phyloP scores from a whole-genome alignment of 2,888 invertebrate genomes.

The Pristionchus mayeri region DNA sequence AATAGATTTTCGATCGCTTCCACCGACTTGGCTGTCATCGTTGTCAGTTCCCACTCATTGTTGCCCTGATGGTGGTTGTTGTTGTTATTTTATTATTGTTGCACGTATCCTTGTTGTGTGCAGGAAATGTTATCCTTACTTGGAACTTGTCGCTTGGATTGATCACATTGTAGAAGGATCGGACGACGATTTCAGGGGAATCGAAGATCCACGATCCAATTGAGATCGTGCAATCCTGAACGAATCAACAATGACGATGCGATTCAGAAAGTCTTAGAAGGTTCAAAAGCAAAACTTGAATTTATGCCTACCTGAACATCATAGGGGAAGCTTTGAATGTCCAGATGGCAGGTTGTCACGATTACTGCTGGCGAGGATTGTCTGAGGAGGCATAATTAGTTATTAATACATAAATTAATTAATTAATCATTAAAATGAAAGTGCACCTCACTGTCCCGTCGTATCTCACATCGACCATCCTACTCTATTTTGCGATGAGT shows the following conservation, averaged over 20 bases:
- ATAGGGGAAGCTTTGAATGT: slow-evolving; percentile 62
- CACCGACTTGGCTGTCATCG: slow-evolving; percentile 45
- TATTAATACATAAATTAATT: too few species aligned
- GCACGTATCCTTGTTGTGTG: neutral
- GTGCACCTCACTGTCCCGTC: slow-evolving; percentile 57
- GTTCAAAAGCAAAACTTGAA: neutral
- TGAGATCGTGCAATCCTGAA: slow-evolving; percentile 43
- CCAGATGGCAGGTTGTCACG: slow-evolving; percentile 57
- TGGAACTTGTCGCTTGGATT: slow-evolving; percentile 30
- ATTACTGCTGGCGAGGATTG: slow-evolving; percentile 35
- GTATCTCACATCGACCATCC: slow-evolving; percentile 58
- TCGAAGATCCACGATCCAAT: slow-evolving; percentile 61
- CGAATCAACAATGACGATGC: too few species aligned
- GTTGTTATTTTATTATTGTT: neutral
- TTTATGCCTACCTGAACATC: slow-evolving; percentile 57
- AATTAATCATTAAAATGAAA: too few species aligned
- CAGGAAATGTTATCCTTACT: neutral
- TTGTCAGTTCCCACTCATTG: slow-evolving; percentile 63
- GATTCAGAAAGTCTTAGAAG: too few species aligned
- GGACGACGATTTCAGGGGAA: slow-evolving; percentile 51
- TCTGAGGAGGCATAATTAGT: neutral
- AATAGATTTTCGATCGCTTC: slow-evolving; percentile 51
- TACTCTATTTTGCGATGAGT: slow-evolving; percentile 50
- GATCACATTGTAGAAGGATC: slow-evolving; percentile 48
- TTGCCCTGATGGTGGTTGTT: slow-evolving; percentile 55